Evolutionary conservation across 1,140 invertebrate species (phyloP).

Genomic region (Drosophila lacteicornis): DNA sequence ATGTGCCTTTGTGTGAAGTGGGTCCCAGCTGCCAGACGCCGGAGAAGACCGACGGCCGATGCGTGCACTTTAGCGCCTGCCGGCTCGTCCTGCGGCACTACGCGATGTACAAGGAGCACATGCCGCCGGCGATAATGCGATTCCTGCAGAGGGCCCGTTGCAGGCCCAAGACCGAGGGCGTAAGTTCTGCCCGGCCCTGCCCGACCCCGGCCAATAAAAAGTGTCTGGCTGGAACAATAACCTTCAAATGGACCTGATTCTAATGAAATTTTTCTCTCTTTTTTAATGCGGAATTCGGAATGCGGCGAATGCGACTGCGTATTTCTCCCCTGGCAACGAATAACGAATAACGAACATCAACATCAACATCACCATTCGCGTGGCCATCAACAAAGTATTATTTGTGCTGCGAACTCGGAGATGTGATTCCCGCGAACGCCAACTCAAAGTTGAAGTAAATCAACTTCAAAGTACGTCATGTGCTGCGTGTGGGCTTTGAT

Average conservation of each 20-base stretch:
- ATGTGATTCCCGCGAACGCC: conserved; percentile 78
- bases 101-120: conserved; percentile 76
- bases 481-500: conserved; percentile 67
- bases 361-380: conserved; percentile 32
- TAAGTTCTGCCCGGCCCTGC: conserved; percentile 44
- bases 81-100: conserved; percentile 72
- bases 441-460: conserved; percentile 72
- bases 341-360: conserved; percentile 22
- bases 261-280: conserved; percentile 63
- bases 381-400: conserved; percentile 70
- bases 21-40: conserved; percentile 72
- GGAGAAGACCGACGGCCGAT: conserved; percentile 63
- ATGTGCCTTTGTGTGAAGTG: conserved; percentile 14
- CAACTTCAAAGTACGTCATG: conserved; percentile 73
- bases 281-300: conserved; percentile 20
- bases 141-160: conserved; percentile 72
- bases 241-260: conserved; percentile 58
- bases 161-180: conserved; percentile 69
- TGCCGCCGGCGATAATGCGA: conserved; percentile 73
- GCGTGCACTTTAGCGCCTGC: conserved; percentile 72
- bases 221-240: conserved; percentile 65
- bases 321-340: conserved; percentile 27
- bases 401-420: conserved; percentile 75
- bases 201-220: conserved; percentile 39
- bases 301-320: conserved; percentile 11